A percentile compares a stretch with the other conserved stretches of the same genome.
These are phyloP conservation scores for Halictus ligatus DNA, from an alignment of 2,888 invertebrate genomes.

Conservation along the genomic window DNA sequence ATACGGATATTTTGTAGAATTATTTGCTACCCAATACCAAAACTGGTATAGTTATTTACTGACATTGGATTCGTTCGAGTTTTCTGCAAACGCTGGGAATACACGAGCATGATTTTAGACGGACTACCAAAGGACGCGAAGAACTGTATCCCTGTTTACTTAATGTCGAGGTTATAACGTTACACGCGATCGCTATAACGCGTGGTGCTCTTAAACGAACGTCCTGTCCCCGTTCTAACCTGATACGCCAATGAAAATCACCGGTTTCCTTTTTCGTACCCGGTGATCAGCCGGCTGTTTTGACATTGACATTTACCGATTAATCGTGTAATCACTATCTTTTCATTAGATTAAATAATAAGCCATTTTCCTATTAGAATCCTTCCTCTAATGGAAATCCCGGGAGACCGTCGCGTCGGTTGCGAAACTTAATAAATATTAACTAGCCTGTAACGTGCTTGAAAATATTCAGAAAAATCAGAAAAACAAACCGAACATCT, in stretches of 20 bases:
- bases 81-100: not conserved
- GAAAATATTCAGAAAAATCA: not conserved
- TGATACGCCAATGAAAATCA: conserved; percentile 37
- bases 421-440: not conserved
- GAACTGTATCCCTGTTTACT: not conserved
- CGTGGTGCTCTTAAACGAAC: not conserved
- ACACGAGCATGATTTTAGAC: not conserved
- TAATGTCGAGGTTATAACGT: conserved; percentile 5
- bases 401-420: not conserved
- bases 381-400: not conserved
- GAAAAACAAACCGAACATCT: no score
- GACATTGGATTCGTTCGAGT: not conserved
- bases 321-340: conserved; percentile 17
- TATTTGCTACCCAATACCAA: not conserved
- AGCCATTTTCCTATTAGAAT: not conserved
- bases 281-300: conserved; percentile 21
- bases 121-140: not conserved
- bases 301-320: conserved; percentile 52
- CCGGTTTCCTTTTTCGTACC: conserved; percentile 47
- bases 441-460: not conserved
- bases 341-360: conserved; percentile 22
- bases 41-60: not conserved
- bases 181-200: not conserved
- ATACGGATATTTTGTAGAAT: not conserved
- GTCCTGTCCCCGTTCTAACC: conserved; percentile 38